phyloP scores from a whole-genome alignment of 2,888 invertebrate genomes.

The Pammene fasciana region DNA sequence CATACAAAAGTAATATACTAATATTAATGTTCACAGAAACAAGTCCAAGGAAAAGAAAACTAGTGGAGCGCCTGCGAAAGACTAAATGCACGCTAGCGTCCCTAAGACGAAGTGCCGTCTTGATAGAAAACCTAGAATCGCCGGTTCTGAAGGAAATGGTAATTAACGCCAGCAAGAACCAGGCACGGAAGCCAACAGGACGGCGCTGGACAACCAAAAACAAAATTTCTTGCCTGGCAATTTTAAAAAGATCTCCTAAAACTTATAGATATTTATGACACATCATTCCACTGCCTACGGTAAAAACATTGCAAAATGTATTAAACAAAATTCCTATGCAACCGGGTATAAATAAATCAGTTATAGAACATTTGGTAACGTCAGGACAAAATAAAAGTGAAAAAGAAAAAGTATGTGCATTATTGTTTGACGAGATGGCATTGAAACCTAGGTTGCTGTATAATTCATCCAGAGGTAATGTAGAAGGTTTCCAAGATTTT shows the following conservation, averaged over 20 bases:
- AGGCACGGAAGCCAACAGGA: too few relatives aligned
- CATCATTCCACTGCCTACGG: background rate
- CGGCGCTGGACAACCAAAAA: constrained; percentile 1
- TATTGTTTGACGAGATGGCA: background rate
- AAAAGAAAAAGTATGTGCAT: background rate
- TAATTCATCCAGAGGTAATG: background rate
- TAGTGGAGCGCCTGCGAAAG: too few relatives aligned
- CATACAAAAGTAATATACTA: too few relatives aligned
- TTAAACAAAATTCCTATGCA: background rate
- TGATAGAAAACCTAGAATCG: too few relatives aligned
- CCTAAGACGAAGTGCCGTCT: too few relatives aligned
- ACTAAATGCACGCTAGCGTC: too few relatives aligned
- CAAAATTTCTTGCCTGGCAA: constrained; percentile 11
- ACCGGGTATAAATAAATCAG: background rate
- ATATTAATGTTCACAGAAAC: too few relatives aligned
- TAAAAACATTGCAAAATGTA: background rate
- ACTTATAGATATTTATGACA: constrained; percentile 1
- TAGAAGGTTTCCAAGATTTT: background rate
- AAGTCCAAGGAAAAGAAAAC: too few relatives aligned
- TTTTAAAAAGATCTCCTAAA: constrained; percentile 6
- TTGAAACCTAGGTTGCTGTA: background rate
- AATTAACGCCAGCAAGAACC: too few relatives aligned
- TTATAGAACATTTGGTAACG: background rate
- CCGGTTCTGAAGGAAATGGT: too few relatives aligned
- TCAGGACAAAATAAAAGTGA: background rate